These are phyloP conservation scores for Buceros bicornis DNA, from an alignment of 2,797 vertebrate species.

Conservation along the genomic window DNA sequence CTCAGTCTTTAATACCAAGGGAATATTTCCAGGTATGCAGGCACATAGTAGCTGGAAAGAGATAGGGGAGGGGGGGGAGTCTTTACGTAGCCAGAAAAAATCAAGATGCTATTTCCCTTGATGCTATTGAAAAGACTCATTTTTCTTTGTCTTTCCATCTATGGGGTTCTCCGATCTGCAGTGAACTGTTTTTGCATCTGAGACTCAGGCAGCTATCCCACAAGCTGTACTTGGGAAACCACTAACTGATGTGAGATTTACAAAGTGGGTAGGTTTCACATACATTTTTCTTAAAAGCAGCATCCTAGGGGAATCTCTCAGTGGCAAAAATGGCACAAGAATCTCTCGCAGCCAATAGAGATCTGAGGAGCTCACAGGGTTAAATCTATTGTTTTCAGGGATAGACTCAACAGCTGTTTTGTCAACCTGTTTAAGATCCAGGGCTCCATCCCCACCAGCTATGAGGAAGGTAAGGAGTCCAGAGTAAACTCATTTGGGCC, in stretches of 20 bases:
- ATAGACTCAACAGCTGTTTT: slow-evolving; percentile 55
- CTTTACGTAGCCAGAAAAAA: neutral
- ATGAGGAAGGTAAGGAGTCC: neutral
- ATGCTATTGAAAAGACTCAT: neutral
- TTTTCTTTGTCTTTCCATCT: slow-evolving; percentile 21
- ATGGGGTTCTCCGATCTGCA: neutral
- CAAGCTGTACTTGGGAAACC: slow-evolving; percentile 3
- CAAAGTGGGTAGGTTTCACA: slow-evolving; percentile 52
- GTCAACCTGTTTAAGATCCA: neutral
- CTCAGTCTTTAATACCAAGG: neutral
- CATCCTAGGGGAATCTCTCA: slow-evolving; percentile 16
- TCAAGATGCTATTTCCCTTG: neutral
- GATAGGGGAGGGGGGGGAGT: neutral
- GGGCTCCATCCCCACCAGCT: neutral
- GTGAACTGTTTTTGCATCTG: neutral
- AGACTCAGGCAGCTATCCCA: neutral
- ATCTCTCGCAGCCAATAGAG: neutral
- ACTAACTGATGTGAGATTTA: slow-evolving; percentile 53
- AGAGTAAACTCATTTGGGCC: neutral
- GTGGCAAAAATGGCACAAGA: neutral
- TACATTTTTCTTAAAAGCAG: slow-evolving; percentile 55
- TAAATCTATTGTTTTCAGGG: slow-evolving; percentile 54
- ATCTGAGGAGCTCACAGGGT: slow-evolving; percentile 10
- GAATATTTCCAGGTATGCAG: neutral
- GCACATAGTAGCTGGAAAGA: neutral